These are phyloP conservation scores for Orchesella cincta DNA, from an alignment of 1,140 invertebrate species.

Conservation along the genomic window DNA sequence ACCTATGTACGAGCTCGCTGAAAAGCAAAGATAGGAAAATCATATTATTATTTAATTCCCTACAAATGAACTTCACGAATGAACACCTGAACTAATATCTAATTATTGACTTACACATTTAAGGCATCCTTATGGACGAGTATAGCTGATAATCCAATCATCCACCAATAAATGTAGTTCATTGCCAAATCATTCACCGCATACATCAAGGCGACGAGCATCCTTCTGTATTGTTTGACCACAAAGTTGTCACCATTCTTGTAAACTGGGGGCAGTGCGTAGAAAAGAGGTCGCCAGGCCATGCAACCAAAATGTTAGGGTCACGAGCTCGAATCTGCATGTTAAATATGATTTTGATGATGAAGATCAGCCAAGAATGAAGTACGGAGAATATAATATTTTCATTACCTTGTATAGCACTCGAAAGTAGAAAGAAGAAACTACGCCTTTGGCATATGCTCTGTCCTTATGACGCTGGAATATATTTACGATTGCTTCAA, in stretches of 20 bases:
- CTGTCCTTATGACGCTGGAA: slow-evolving; percentile 58
- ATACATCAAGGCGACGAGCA: neutral
- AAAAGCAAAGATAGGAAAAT: neutral
- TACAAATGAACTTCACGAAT: neutral
- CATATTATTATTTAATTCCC: neutral
- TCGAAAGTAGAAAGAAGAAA: slow-evolving; percentile 68
- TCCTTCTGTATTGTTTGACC: no score
- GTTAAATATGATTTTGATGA: slow-evolving; percentile 19
- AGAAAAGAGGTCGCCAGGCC: slow-evolving; percentile 32
- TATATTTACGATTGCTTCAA: slow-evolving; percentile 52
- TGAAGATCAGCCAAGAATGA: no score
- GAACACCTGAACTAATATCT: neutral
- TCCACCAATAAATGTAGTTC: slow-evolving; percentile 59
- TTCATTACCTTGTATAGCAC: slow-evolving; percentile 63
- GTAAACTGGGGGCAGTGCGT: slow-evolving; percentile 48
- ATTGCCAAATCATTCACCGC: slow-evolving; percentile 58
- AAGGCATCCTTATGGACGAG: slow-evolving; percentile 70
- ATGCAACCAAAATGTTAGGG: slow-evolving; percentile 60
- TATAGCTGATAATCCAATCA: slow-evolving; percentile 66
- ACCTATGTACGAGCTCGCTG: slow-evolving; percentile 32
- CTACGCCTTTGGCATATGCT: slow-evolving; percentile 57
- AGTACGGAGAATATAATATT: no score
- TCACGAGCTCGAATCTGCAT: slow-evolving; percentile 65
- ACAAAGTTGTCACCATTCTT: slow-evolving; percentile 41
- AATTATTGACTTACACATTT: slow-evolving; percentile 61